phyloP scores from a whole-genome alignment of 1,140 invertebrate genomes.

The Eufriesea mexicana region DNA sequence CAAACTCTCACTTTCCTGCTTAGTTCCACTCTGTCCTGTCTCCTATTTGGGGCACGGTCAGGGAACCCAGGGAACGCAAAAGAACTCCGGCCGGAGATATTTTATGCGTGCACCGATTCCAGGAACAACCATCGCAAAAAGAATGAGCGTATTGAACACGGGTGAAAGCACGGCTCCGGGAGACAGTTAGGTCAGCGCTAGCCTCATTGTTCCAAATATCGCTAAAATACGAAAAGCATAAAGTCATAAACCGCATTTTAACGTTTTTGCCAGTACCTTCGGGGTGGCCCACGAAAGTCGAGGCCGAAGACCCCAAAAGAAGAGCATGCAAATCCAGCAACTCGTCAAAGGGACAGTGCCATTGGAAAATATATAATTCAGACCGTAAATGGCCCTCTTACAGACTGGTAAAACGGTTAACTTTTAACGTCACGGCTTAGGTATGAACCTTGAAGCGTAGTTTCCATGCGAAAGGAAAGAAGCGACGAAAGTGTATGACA shows the following conservation, averaged over 20 bases:
- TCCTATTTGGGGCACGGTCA: background rate
- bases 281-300: background rate
- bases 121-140: background rate
- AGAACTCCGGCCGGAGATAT: background rate
- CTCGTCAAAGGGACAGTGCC: conserved; percentile 27
- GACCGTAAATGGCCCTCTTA: conserved; percentile 50
- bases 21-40: background rate
- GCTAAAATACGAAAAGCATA: conserved; percentile 65
- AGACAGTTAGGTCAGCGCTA: conserved; percentile 56
- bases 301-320: background rate
- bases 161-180: background rate
- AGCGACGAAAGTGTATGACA: conserved; percentile 15
- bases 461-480: conserved; percentile 28
- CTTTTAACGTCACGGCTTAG: conserved; percentile 57
- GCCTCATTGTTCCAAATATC: conserved; percentile 68
- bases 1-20: background rate
- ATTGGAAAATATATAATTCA: conserved; percentile 64
- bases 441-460: conserved; percentile 27
- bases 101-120: conserved; percentile 27
- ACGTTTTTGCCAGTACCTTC: conserved; percentile 59
- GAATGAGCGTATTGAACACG: background rate
- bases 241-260: conserved; percentile 71
- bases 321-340: conserved; percentile 66
- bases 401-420: conserved; percentile 65
- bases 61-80: background rate